These are phyloP conservation scores for Stictonetta naevosa DNA, from an alignment of 2,113 vertebrate genomes.

Conservation along the genomic window DNA sequence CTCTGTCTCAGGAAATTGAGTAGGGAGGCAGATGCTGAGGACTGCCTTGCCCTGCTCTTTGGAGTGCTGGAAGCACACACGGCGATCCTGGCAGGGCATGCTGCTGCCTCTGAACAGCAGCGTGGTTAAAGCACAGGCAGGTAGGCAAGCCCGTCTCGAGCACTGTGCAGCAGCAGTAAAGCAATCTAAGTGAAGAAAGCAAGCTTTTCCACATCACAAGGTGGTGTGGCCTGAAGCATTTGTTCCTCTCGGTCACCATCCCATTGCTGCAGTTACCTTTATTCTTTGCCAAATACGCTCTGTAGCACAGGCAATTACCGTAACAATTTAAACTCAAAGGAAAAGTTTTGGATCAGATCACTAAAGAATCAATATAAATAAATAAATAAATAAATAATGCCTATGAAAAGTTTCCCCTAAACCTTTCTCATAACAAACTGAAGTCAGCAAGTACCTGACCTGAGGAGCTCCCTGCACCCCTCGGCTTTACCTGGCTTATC, in stretches of 20 bases:
- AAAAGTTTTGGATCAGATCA: neutral
- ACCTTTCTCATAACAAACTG: fast-evolving
- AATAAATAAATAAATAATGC: neutral
- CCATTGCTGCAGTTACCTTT: neutral
- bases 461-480: neutral
- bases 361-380: neutral
- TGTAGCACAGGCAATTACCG: neutral
- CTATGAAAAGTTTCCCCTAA: neutral
- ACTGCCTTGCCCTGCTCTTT: fast-evolving
- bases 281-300: neutral
- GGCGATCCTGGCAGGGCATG: neutral
- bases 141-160: fast-evolving
- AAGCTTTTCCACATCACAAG: neutral
- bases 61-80: fast-evolving
- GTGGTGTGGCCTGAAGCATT: neutral
- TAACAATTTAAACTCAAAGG: neutral
- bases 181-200: neutral
- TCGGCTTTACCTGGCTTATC: neutral
- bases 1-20: neutral
- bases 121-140: neutral
- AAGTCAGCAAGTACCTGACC: neutral
- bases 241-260: neutral
- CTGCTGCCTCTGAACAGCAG: neutral
- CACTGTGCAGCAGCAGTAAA: neutral
- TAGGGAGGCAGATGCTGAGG: neutral